A percentile compares a stretch with the other conserved stretches of the same genome.
Conservation (phyloP, 2,113 vertebrate genomes). For the Vanacampus margaritifer region DNA sequence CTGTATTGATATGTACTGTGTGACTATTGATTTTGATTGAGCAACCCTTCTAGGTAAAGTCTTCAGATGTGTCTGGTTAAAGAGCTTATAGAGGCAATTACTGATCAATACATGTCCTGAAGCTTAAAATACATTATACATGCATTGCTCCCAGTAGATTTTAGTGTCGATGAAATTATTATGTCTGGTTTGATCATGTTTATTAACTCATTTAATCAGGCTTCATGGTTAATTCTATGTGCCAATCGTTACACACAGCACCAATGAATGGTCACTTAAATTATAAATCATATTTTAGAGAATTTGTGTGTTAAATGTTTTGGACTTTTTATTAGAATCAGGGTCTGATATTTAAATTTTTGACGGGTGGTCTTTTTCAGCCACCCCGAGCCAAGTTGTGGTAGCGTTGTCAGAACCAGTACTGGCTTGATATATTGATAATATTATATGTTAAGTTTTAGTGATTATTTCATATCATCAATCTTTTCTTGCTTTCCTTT, state of each 20-base stretch:
- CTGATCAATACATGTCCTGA: conserved; percentile 64
- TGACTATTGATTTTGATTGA: not conserved
- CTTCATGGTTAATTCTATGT: no score
- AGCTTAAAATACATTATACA: conserved; percentile 56
- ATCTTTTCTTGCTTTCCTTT: no score
- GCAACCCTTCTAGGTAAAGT: conserved; percentile 36
- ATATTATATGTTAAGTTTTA: no score
- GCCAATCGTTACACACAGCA: no score
- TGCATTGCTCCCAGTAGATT: conserved; percentile 49
- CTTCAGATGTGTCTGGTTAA: conserved; percentile 41
- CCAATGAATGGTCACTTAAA: not conserved
- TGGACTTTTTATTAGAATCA: no score
- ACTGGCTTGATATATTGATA: no score
- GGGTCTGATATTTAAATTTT: no score
- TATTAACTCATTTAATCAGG: conserved; percentile 63
- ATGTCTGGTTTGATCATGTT: conserved; percentile 45
- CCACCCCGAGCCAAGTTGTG: no score
- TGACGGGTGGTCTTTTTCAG: no score
- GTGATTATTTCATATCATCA: no score
- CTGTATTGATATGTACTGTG: not conserved
- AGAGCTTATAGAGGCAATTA: conserved; percentile 55
- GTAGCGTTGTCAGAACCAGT: no score
- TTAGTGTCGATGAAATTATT: conserved; percentile 49
- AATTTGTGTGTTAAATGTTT: no score
- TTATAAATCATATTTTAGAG: not conserved